Evolutionary conservation across 2,888 invertebrate genomes (phyloP).

Genomic region (Agrotis segetum): DNA sequence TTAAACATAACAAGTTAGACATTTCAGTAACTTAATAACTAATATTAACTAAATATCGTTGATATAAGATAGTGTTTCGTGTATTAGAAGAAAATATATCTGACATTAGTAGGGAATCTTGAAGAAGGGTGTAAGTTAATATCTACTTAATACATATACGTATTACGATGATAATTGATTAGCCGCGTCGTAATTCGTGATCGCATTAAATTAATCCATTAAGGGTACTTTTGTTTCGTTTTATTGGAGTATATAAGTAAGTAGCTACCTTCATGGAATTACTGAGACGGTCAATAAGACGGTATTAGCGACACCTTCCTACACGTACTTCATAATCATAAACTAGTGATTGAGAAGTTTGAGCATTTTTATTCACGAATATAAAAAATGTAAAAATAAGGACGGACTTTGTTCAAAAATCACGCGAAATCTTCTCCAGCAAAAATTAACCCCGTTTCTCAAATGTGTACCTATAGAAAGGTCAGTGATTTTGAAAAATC

Average conservation of each 20-base stretch:
- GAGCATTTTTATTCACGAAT: background rate
- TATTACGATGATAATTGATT: constrained; percentile 46
- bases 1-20: constrained; percentile 29
- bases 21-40: constrained; percentile 44
- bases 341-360: constrained; percentile 15
- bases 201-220: constrained; percentile 45
- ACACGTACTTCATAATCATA: too few relatives aligned
- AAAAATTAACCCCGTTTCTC: constrained; percentile 12
- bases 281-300: constrained; percentile 28
- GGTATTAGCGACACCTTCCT: constrained; percentile 40
- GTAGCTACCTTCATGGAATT: background rate
- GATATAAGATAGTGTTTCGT: constrained; percentile 26
- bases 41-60: constrained; percentile 24
- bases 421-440: background rate
- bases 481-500: constrained; percentile 1
- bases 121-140: constrained; percentile 43
- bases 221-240: constrained; percentile 38
- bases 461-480: background rate
- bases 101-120: constrained; percentile 25
- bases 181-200: constrained; percentile 37
- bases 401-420: background rate
- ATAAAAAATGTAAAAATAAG: constrained; percentile 1
- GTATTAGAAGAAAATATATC: constrained; percentile 33
- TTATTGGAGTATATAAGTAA: constrained; percentile 32
- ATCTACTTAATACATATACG: background rate